Base-by-base conservation (phyloP, 2,797 vertebrate genomes). In the Pterois miles region DNA sequence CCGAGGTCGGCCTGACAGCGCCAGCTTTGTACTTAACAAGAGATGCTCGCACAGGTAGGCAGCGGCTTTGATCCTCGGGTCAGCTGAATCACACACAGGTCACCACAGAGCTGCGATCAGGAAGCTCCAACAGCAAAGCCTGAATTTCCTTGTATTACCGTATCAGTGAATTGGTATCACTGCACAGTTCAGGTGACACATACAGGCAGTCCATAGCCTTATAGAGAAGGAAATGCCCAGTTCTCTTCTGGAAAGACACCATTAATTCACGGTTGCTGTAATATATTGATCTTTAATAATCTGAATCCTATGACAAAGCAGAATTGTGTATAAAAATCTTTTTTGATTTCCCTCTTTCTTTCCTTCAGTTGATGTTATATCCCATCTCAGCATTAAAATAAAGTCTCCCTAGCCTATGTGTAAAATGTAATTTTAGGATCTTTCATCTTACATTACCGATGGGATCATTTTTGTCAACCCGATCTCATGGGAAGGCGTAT, bases 51-150 rank as follows among this genome's bases (percentile, higher is more conserved):
- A 74, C 86, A 89, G 84, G 87, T 90, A 86, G 86, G 25, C 71
- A 9, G 46, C 36, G 23, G 69, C 92, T 94, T 94, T 91, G 90
- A 94, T 93, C 91, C 84, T 86, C 34, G 68, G 84, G 86, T 92
- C 82, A 84, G 75, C 71, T 40, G 73, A 83, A 75, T 78, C 71
- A 48, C 76, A 58, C 78, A 40, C 54, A 83, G 89, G 89, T 89
- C 87, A 83, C 54, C 36, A 20, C 72, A 68, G 71, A 80, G 65
- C 86, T 78, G 65, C 67, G 80, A 81, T 84, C 80, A 86, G 53
- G 10, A 43, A 63, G 71, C 80, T 76, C 1, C 11, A 18, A 58
- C 43, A 48, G 62, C 57, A 83, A 69, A 80, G 70, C 13, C 34
- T 10, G 22, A 20, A 43, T 78, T 38, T 56, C 12, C 10, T 27